Conservation (phyloP, 2,888 invertebrate species). For the Pheosia gnoma region DNA sequence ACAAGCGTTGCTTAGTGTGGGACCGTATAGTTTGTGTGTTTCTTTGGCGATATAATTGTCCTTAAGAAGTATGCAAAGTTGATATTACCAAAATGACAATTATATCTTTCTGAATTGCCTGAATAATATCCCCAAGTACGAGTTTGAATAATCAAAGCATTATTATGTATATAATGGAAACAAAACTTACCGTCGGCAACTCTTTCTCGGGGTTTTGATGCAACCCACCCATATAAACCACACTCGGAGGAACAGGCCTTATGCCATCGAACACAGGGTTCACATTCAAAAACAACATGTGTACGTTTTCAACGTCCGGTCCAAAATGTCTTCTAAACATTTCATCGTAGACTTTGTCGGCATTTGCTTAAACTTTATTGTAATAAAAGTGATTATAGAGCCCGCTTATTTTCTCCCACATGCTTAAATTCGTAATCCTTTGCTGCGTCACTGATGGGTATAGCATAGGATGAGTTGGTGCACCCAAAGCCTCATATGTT, state of each 20-base stretch:
- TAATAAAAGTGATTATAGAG: background rate
- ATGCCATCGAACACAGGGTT: constrained; percentile 57
- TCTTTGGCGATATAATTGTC: no score
- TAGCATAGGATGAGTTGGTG: constrained; percentile 43
- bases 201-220: constrained; percentile 54
- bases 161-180: no score
- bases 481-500: constrained; percentile 41
- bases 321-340: constrained; percentile 8
- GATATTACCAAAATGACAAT: no score
- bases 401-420: background rate
- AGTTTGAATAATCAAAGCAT: no score
- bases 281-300: constrained; percentile 65
- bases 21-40: no score
- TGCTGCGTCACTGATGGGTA: constrained; percentile 33
- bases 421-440: background rate
- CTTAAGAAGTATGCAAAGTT: no score
- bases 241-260: constrained; percentile 60
- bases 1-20: no score
- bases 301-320: constrained; percentile 42
- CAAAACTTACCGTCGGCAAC: constrained; percentile 57
- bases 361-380: background rate
- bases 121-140: no score
- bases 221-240: constrained; percentile 63
- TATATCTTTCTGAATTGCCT: no score
- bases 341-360: background rate